Evolutionary conservation across 2,888 invertebrate genomes (phyloP).

Genomic region (Biston betularia): DNA sequence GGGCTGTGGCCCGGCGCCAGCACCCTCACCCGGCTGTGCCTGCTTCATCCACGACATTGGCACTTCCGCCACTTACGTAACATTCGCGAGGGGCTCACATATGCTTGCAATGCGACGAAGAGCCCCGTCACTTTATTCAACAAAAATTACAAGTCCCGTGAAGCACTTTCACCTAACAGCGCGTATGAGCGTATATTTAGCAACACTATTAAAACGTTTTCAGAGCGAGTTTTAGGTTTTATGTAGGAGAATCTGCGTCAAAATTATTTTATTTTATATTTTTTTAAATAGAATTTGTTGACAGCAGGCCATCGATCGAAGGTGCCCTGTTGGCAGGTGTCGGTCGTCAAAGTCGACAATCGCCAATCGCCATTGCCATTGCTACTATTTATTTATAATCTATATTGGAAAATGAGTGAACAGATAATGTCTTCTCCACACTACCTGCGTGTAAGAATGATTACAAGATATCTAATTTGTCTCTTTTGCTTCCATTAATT

Average conservation of each 20-base stretch:
- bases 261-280: constrained; percentile 60
- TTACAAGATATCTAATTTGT: no score
- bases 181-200: constrained; percentile 28
- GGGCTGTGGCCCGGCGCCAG: constrained; percentile 64
- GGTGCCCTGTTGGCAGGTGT: constrained; percentile 83
- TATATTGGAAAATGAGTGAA: no score
- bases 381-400: background rate
- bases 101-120: constrained; percentile 67
- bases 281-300: constrained; percentile 72
- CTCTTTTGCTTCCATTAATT: no score
- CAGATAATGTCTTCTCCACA: no score
- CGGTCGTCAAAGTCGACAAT: no score
- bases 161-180: constrained; percentile 74
- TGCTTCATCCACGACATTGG: constrained; percentile 84
- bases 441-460: no score
- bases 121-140: constrained; percentile 74
- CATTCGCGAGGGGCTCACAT: constrained; percentile 75
- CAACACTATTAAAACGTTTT: constrained; percentile 18
- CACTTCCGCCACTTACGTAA: constrained; percentile 78
- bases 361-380: background rate
- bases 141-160: constrained; percentile 54
- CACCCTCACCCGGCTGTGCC: constrained; percentile 58
- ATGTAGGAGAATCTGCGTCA: constrained; percentile 45
- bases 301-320: constrained; percentile 84
- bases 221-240: constrained; percentile 24